A percentile compares a stretch with the other conserved stretches of the same genome.
Conservation (phyloP, 2,888 invertebrate genomes). For the Hypena proboscidalis region DNA sequence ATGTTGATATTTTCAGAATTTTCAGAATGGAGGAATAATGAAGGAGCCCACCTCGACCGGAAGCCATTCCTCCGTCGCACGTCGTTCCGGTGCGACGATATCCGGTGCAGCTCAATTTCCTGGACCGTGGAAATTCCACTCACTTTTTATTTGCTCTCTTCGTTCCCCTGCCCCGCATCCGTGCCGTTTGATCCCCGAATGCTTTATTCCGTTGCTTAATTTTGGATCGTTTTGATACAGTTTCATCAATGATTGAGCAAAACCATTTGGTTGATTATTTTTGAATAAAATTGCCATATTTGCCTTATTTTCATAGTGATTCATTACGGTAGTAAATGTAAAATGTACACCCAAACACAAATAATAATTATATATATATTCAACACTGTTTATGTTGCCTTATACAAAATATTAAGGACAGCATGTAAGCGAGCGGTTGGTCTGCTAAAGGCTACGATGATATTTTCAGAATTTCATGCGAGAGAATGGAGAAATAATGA, state of each 20-base stretch:
- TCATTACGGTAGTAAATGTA: too few species aligned
- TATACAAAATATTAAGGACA: too few species aligned
- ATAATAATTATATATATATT: too few species aligned
- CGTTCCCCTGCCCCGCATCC: slow-evolving; percentile 57
- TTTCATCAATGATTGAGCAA: slow-evolving; percentile 18
- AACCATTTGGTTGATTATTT: too few species aligned
- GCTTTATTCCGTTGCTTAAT: slow-evolving; percentile 36
- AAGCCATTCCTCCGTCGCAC: slow-evolving; percentile 76
- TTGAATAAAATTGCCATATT: too few species aligned
- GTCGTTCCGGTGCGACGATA: slow-evolving; percentile 80
- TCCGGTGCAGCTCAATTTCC: slow-evolving; percentile 84
- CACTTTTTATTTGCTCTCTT: slow-evolving; percentile 71
- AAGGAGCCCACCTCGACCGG: slow-evolving; percentile 73
- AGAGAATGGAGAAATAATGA: slow-evolving; percentile 70
- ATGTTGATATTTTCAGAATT: slow-evolving; percentile 38
- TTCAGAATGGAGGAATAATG: slow-evolving; percentile 69
- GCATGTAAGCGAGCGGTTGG: too few species aligned
- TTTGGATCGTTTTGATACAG: slow-evolving; percentile 37
- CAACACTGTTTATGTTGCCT: too few species aligned
- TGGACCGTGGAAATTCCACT: slow-evolving; percentile 67
- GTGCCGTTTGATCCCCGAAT: slow-evolving; percentile 51
- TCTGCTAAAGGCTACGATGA: neutral
- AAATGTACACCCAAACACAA: too few species aligned
- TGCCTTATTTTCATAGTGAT: too few species aligned
- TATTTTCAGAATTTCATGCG: slow-evolving; percentile 47